Evolutionary conservation across 2,113 vertebrate species (phyloP).

Genomic region (Lipophrys pholis): DNA sequence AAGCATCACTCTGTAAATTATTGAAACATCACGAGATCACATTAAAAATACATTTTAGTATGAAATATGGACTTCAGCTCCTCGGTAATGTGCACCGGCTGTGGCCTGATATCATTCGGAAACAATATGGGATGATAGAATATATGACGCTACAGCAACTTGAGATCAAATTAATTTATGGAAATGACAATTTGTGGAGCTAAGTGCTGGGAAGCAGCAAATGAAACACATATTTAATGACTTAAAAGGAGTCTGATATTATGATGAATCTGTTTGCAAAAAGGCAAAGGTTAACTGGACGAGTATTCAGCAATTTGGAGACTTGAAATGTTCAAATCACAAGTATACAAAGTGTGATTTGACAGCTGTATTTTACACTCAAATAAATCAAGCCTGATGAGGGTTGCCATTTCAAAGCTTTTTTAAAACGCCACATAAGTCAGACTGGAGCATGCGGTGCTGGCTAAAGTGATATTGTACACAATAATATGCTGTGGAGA

Average conservation of each 20-base stretch:
- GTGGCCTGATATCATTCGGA: background rate
- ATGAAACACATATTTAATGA: slow-evolving; percentile 28
- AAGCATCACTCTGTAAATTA: slow-evolving; percentile 2
- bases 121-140: background rate
- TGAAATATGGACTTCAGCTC: background rate
- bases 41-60: background rate
- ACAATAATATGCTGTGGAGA: background rate
- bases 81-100: background rate
- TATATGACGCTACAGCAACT: background rate
- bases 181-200: background rate
- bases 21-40: background rate
- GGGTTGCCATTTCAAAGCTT: too few species aligned
- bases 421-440: too few species aligned
- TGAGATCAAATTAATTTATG: background rate
- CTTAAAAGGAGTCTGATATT: slow-evolving; percentile 20
- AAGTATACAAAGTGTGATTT: too few species aligned
- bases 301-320: background rate
- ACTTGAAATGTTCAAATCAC: too few species aligned
- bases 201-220: background rate
- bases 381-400: too few species aligned
- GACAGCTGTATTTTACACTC: too few species aligned
- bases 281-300: background rate
- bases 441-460: background rate
- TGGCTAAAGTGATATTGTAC: background rate
- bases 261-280: slow-evolving; percentile 5